Conservation (phyloP, 2,797 vertebrate species). For the Phrynocephalus forsythii region DNA sequence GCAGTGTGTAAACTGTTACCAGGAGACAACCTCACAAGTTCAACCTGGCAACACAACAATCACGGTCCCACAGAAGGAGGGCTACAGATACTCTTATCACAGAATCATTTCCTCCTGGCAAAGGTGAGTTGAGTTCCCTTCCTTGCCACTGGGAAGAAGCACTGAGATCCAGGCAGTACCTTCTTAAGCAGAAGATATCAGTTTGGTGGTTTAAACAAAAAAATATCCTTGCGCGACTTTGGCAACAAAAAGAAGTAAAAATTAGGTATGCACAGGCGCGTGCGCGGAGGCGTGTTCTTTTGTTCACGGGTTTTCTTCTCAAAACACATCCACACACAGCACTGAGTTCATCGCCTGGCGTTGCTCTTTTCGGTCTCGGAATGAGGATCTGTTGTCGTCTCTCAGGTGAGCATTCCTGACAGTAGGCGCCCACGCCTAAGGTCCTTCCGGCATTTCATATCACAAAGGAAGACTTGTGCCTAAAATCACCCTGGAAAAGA, state of each 20-base stretch:
- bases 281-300: conserved; percentile 12
- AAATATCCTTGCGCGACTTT: conserved; percentile 78
- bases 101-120: conserved; percentile 57
- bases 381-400: conserved; percentile 63
- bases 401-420: conserved; percentile 57
- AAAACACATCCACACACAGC: conserved; percentile 65
- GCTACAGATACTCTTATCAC: not conserved
- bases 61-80: not conserved
- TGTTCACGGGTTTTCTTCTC: not conserved
- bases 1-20: conserved; percentile 57
- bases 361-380: conserved; percentile 60
- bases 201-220: conserved; percentile 60
- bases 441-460: conserved; percentile 82
- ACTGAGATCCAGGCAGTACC: conserved; percentile 44
- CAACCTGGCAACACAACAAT: conserved; percentile 13
- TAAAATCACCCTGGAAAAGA: conserved; percentile 91
- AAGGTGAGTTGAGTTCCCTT: conserved; percentile 12
- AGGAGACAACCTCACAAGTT: conserved; percentile 57
- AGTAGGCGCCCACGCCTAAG: conserved; percentile 38
- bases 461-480: conserved; percentile 98
- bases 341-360: conserved; percentile 60
- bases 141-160: conserved; percentile 39
- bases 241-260: conserved; percentile 71
- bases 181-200: conserved; percentile 17
- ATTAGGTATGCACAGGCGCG: conserved; percentile 51